Conservation (phyloP, 2,113 vertebrate species). For the Odontesthes bonariensis region DNA sequence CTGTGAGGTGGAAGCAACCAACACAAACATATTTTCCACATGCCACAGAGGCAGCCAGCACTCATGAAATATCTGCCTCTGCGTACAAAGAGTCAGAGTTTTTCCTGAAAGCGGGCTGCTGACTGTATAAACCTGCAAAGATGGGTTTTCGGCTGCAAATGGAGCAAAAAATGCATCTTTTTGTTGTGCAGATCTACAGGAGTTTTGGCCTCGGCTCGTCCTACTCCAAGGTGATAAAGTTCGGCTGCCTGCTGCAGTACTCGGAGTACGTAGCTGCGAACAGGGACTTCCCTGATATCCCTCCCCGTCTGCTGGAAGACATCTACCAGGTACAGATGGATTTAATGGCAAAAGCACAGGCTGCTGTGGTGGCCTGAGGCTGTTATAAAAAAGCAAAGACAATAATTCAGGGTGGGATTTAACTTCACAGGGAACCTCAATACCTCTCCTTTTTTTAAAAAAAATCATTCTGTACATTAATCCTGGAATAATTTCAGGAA, state of each 20-base stretch:
- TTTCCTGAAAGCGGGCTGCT: neutral
- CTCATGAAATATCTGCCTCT: too few relatives aligned
- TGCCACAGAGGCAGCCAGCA: neutral
- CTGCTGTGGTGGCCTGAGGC: neutral
- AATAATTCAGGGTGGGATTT: too few relatives aligned
- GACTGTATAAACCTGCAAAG: neutral
- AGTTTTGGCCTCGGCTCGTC: conserved; percentile 79
- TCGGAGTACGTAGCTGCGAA: conserved; percentile 55
- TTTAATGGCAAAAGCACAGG: neutral
- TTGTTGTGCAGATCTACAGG: conserved; percentile 73
- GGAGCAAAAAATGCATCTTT: neutral
- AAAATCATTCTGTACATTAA: too few relatives aligned
- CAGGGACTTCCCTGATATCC: conserved; percentile 68
- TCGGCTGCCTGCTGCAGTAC: conserved; percentile 68
- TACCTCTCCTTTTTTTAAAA: too few relatives aligned
- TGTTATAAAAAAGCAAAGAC: too few relatives aligned
- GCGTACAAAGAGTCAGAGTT: too few relatives aligned
- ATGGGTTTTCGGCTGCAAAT: neutral
- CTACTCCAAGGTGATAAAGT: conserved; percentile 79
- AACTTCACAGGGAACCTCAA: too few relatives aligned
- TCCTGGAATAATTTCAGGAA: too few relatives aligned
- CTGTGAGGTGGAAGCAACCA: conserved; percentile 35
- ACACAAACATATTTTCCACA: conserved; percentile 38
- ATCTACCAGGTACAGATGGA: conserved; percentile 77
- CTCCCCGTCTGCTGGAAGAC: conserved; percentile 69